Evolutionary conservation across 1,140 invertebrate species (phyloP).

Genomic region (Hesperophylax magnus): DNA sequence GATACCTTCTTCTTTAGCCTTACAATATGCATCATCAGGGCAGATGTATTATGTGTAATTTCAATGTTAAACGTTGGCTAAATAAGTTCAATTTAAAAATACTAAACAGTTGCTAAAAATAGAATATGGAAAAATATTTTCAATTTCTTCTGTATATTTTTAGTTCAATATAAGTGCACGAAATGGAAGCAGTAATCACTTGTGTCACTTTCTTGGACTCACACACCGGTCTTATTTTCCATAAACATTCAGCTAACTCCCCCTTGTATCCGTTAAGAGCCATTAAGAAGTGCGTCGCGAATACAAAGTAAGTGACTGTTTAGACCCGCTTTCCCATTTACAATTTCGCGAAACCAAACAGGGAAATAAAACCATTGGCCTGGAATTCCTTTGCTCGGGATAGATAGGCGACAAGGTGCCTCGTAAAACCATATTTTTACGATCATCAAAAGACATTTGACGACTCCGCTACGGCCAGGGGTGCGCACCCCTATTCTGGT

Average conservation of each 20-base stretch:
- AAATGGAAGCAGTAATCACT: not conserved
- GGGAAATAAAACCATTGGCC: constrained; percentile 55
- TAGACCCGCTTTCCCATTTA: constrained; percentile 43
- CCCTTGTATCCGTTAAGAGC: not conserved
- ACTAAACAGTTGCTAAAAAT: no score
- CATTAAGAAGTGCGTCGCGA: constrained; percentile 40
- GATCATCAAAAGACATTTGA: constrained; percentile 56
- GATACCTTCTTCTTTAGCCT: no score
- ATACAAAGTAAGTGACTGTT: constrained; percentile 44
- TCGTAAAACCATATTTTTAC: constrained; percentile 58
- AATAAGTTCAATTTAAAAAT: no score
- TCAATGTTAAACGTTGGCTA: no score
- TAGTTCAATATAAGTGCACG: not conserved
- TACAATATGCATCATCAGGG: no score
- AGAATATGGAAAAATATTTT: no score
- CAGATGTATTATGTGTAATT: no score
- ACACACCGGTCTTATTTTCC: not conserved
- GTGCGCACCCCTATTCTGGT: constrained; percentile 25
- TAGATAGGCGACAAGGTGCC: constrained; percentile 42
- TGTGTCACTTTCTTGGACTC: not conserved
- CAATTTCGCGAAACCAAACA: constrained; percentile 54
- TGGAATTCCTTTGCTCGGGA: constrained; percentile 44
- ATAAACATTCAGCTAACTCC: no score
- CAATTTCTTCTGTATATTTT: no score
- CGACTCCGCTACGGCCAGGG: constrained; percentile 11